Conservation (phyloP, 2,113 vertebrate genomes). For the Rafetus swinhoei region DNA sequence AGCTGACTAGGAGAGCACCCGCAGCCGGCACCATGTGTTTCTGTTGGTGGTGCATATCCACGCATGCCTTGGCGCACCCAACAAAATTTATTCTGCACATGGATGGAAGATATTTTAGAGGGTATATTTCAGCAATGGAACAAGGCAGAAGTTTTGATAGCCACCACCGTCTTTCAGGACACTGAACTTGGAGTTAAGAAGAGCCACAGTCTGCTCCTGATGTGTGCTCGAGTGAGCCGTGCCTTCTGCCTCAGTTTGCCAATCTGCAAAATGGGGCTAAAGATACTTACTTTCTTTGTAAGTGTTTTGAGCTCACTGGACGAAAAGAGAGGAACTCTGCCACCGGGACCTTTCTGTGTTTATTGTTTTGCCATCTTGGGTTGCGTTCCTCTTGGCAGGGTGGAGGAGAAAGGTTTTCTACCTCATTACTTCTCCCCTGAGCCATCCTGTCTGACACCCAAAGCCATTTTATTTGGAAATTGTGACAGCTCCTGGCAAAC, state of each 20-base stretch:
- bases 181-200: background rate
- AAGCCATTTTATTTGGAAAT: constrained; percentile 61
- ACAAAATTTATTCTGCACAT: no score
- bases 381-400: background rate
- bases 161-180: background rate
- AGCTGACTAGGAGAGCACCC: no score
- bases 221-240: background rate
- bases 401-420: background rate
- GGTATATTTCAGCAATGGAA: background rate
- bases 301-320: background rate
- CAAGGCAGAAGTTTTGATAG: background rate
- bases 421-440: background rate
- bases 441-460: background rate
- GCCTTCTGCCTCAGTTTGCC: fast-evolving
- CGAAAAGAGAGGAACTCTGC: background rate
- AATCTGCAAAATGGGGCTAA: background rate
- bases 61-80: no score
- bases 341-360: fast-evolving
- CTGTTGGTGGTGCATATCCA: no score
- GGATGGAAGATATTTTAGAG: no score
- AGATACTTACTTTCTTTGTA: fast-evolving
- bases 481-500: background rate
- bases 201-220: background rate
- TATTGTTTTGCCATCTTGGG: background rate
- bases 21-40: no score